Percentiles rank a stretch among this genome's conserved stretches.
Conservation (phyloP, 2,797 vertebrate species). For the Spondyliosoma cantharus region DNA sequence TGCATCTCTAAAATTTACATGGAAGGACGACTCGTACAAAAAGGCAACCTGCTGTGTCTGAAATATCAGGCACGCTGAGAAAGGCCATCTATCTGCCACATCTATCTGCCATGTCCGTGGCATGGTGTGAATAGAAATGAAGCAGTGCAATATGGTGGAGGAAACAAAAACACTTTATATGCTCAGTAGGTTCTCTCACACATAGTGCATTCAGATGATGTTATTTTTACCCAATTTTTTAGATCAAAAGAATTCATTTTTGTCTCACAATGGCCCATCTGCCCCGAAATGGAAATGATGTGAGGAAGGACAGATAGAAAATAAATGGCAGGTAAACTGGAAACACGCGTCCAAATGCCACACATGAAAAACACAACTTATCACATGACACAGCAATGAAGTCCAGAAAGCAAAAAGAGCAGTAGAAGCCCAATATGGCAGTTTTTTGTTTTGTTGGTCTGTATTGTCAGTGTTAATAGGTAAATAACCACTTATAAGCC, state of each 20-base stretch:
- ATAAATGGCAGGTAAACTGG: background rate
- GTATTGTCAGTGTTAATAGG: no score
- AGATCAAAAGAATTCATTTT: slow-evolving; percentile 12
- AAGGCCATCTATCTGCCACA: background rate
- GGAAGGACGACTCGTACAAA: background rate
- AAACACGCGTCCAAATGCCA: no score
- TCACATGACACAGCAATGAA: background rate
- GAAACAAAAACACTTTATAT: slow-evolving; percentile 9
- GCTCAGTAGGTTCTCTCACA: background rate
- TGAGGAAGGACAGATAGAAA: background rate
- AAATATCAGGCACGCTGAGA: background rate
- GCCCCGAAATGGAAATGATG: slow-evolving; percentile 11
- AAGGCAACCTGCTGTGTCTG: background rate
- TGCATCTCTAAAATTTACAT: background rate
- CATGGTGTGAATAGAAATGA: slow-evolving; percentile 18
- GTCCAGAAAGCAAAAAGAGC: no score
- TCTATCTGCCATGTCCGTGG: background rate
- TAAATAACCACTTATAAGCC: no score
- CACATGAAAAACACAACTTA: background rate
- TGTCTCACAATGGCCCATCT: background rate
- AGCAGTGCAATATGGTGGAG: background rate
- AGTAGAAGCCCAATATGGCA: no score
- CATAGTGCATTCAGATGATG: background rate
- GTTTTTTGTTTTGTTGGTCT: no score
- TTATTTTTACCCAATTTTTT: background rate